Evolutionary conservation across 2,888 invertebrate species (phyloP).

Genomic region (Nephrotoma appendiculata): DNA sequence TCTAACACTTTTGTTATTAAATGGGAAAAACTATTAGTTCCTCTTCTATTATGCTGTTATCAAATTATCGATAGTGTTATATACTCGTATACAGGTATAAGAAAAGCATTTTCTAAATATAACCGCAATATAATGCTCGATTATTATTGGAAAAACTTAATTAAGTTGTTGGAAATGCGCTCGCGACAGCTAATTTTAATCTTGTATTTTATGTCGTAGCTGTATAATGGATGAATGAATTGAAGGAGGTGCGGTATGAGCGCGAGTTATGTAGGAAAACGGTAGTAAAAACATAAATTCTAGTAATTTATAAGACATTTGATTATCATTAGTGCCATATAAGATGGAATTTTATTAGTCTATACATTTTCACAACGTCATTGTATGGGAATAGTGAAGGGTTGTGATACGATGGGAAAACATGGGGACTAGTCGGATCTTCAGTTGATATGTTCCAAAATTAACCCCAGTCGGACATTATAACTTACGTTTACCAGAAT

Average conservation of each 20-base stretch:
- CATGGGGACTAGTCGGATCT: too few relatives aligned
- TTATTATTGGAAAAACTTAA: background rate
- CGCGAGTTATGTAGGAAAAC: background rate
- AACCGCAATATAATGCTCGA: background rate
- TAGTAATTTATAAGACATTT: background rate
- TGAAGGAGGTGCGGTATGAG: background rate
- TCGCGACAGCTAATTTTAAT: background rate
- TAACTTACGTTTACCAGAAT: too few relatives aligned
- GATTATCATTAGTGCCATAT: background rate
- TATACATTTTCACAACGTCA: background rate
- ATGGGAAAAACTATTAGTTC: background rate
- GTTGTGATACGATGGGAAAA: too few relatives aligned
- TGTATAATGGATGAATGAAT: background rate
- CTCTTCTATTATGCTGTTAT: background rate
- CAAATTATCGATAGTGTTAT: background rate
- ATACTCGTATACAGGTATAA: background rate
- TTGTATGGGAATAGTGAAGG: too few relatives aligned
- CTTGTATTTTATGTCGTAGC: background rate
- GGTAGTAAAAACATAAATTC: background rate
- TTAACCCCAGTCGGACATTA: too few relatives aligned
- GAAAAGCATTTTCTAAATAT: background rate
- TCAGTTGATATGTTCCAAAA: too few relatives aligned
- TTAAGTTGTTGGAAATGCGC: background rate
- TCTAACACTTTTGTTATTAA: background rate
- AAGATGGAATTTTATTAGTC: background rate